phyloP scores from a whole-genome alignment of 2,797 vertebrate genomes.

The Phalanger gymnotis region DNA sequence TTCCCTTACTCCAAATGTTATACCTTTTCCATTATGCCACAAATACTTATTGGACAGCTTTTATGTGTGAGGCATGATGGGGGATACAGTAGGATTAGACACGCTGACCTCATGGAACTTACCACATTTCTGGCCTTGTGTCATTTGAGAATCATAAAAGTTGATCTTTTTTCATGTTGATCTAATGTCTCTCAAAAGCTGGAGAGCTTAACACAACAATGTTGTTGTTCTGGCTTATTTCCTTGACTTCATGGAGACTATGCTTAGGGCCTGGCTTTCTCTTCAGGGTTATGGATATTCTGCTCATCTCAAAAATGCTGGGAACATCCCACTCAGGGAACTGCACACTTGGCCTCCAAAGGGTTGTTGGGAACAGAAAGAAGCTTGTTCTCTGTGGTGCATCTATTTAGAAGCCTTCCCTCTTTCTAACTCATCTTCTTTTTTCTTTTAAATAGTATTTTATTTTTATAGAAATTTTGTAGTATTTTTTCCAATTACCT shows the following conservation, averaged over 20 bases:
- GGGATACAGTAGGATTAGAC: neutral
- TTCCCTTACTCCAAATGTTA: neutral
- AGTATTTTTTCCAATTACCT: neutral
- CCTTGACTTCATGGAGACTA: neutral
- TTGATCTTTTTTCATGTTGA: neutral
- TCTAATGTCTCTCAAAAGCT: neutral
- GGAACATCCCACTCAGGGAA: neutral
- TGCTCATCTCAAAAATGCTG: neutral
- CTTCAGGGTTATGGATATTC: neutral
- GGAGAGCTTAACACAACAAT: neutral
- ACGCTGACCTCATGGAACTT: neutral
- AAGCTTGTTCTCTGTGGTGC: neutral
- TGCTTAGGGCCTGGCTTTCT: neutral
- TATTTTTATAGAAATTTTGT: neutral
- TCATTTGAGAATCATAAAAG: neutral
- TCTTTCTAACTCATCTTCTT: neutral
- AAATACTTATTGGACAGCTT: neutral
- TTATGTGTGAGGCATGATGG: neutral
- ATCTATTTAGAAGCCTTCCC: neutral
- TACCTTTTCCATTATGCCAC: neutral
- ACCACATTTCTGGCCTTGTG: neutral
- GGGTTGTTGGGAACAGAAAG: neutral
- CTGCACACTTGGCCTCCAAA: neutral
- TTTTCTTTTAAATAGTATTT: neutral
- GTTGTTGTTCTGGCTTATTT: neutral